Evolutionary conservation across 2,888 invertebrate genomes (phyloP).

Genomic region (Drosophila fungiperda): DNA sequence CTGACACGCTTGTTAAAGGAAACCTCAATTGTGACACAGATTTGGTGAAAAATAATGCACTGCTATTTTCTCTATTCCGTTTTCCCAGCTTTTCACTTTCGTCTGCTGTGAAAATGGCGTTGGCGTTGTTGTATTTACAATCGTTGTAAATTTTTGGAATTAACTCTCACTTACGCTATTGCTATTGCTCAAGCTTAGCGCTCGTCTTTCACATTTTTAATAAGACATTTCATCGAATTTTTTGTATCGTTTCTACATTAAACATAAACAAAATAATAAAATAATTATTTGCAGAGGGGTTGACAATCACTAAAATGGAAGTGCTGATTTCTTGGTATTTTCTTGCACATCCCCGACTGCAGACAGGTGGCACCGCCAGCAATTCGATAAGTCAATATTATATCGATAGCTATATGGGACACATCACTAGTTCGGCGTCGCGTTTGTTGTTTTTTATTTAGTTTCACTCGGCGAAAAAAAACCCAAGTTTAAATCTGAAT

Average conservation of each 20-base stretch:
- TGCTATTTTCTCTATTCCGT: conserved; percentile 74
- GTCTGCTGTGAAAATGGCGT: conserved; percentile 63
- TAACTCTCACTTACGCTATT: conserved; percentile 62
- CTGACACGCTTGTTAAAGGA: conserved; percentile 34
- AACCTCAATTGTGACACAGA: conserved; percentile 58
- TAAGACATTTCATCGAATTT: conserved; percentile 9
- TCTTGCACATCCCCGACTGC: conserved; percentile 3
- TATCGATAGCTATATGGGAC: conserved; percentile 19
- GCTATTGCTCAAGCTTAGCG: conserved; percentile 37
- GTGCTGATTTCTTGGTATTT: conserved; percentile 32
- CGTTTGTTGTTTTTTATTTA: conserved; percentile 60
- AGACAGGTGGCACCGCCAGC: conserved; percentile 23
- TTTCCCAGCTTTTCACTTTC: conserved; percentile 62
- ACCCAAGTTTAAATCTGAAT: conserved; percentile 51
- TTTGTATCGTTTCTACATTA: conserved; percentile 41
- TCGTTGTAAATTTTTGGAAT: conserved; percentile 7
- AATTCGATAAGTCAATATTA: conserved; percentile 3
- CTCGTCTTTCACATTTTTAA: conserved; percentile 56
- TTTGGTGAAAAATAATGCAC: conserved; percentile 51
- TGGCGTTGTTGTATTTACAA: conserved; percentile 29
- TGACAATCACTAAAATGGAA: conserved; percentile 45
- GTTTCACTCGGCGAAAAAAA: conserved; percentile 27
- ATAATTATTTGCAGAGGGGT: conserved; percentile 58
- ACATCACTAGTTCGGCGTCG: conserved; percentile 54
- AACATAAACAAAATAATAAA: conserved; percentile 77